phyloP scores from a whole-genome alignment of 2,888 invertebrate species.

The Spilarctia lutea region DNA sequence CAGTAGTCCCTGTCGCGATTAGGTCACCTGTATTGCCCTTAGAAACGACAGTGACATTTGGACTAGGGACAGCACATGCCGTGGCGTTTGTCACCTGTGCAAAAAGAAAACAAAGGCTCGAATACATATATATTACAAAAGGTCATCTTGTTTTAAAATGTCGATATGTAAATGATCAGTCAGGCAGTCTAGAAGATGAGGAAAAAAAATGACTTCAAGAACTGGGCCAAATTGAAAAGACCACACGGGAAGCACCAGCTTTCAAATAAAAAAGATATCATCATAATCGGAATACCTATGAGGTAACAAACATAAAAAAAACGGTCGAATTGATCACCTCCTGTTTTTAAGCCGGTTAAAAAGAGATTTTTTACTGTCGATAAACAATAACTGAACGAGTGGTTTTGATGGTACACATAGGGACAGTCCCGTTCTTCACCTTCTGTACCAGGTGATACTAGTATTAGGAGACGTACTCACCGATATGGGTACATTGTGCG shows the following conservation, averaged over 20 bases:
- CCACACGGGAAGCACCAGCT: too few species aligned
- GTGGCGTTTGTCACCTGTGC: slow-evolving; percentile 91
- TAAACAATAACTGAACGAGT: background rate
- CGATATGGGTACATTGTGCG: slow-evolving; percentile 97
- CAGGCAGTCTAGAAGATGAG: background rate
- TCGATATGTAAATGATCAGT: background rate
- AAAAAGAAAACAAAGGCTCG: background rate
- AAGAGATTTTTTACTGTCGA: background rate
- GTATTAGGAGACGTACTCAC: slow-evolving; percentile 66
- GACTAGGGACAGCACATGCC: slow-evolving; percentile 89
- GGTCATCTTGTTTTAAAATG: background rate
- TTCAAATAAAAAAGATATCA: too few species aligned
- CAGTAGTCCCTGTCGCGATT: slow-evolving; percentile 85
- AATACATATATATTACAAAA: background rate
- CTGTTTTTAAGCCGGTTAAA: too few species aligned
- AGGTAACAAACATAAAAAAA: too few species aligned
- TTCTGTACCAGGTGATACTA: too few species aligned
- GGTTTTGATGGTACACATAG: too few species aligned
- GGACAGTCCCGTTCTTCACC: too few species aligned
- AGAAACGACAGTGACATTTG: slow-evolving; percentile 86
- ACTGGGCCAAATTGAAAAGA: too few species aligned
- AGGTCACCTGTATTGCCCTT: slow-evolving; percentile 87
- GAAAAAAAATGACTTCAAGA: too few species aligned
- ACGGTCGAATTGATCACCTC: too few species aligned
- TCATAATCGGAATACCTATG: too few species aligned